These are phyloP conservation scores for Petrolisthes cinctipes DNA, from an alignment of 2,888 invertebrate genomes.

Conservation along the genomic window DNA sequence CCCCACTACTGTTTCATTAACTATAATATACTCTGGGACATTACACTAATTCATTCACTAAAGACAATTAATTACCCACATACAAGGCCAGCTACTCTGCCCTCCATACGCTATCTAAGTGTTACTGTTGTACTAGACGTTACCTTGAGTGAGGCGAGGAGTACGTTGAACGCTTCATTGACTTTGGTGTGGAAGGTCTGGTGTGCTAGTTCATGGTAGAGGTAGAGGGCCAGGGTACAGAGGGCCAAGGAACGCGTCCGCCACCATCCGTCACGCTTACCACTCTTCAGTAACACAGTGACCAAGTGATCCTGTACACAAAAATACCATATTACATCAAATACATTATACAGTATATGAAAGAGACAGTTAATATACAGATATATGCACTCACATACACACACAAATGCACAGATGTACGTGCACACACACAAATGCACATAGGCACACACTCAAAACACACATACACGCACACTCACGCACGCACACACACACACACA, in stretches of 20 bases:
- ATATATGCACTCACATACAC: not conserved
- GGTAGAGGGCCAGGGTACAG: conserved; percentile 83
- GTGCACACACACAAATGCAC: too few species aligned
- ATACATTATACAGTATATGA: not conserved
- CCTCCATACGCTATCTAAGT: too few species aligned
- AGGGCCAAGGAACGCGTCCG: conserved; percentile 90
- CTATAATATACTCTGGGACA: too few species aligned
- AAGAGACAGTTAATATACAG: not conserved
- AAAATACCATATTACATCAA: not conserved
- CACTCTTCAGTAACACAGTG: conserved; percentile 86
- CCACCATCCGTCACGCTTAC: conserved; percentile 88
- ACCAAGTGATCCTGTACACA: conserved; percentile 84
- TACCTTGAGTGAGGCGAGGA: conserved; percentile 79
- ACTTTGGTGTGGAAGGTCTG: conserved; percentile 77
- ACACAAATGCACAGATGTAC: too few species aligned
- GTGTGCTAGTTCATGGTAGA: conserved; percentile 78
- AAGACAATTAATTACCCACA: too few species aligned
- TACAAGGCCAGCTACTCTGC: too few species aligned
- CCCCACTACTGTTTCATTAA: too few species aligned
- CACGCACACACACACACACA: conserved; percentile 28
- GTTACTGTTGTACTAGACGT: too few species aligned
- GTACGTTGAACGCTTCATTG: conserved; percentile 78
- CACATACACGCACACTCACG: not conserved
- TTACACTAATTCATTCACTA: too few species aligned
- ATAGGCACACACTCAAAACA: not conserved